Conservation (phyloP, 2,113 vertebrate species). For the Amphilophus citrinellus region DNA sequence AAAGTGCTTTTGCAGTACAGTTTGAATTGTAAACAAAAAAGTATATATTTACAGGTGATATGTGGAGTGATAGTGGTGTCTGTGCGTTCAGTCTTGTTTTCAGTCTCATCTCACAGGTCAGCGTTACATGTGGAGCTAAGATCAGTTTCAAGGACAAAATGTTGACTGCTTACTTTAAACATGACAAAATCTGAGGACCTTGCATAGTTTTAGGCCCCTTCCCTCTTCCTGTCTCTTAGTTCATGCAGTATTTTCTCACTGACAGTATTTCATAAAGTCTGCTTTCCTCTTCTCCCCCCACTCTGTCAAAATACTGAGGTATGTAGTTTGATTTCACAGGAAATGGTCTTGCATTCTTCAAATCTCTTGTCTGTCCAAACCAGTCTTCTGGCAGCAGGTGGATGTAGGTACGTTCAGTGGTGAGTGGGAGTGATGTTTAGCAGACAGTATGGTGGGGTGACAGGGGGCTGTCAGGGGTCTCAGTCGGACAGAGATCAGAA, state of each 20-base stretch:
- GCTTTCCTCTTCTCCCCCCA: neutral
- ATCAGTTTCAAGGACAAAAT: constrained; percentile 28
- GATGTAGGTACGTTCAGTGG: neutral
- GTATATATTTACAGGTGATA: constrained; percentile 54
- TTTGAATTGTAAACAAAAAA: constrained; percentile 36
- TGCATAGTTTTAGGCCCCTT: neutral
- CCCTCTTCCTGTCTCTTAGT: neutral
- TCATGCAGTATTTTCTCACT: constrained; percentile 11
- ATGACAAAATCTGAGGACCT: neutral
- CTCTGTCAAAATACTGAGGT: constrained; percentile 55
- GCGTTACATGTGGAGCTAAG: constrained; percentile 26
- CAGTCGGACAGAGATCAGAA: constrained; percentile 19
- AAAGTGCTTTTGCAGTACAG: constrained; percentile 60
- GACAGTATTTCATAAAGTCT: constrained; percentile 5
- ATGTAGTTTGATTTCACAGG: constrained; percentile 67
- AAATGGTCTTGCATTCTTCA: constrained; percentile 67
- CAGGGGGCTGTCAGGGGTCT: constrained; percentile 63
- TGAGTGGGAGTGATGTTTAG: constrained; percentile 51
- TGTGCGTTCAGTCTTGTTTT: constrained; percentile 42
- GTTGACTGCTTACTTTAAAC: neutral
- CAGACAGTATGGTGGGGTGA: constrained; percentile 76
- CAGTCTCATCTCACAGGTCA: constrained; percentile 40
- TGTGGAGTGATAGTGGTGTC: constrained; percentile 23
- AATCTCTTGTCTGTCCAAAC: constrained; percentile 24
- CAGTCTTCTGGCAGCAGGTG: constrained; percentile 25